Percentiles rank a stretch among this genome's conserved stretches.
Conservation (phyloP, 2,113 vertebrate species). For the Willisornis vidua region DNA sequence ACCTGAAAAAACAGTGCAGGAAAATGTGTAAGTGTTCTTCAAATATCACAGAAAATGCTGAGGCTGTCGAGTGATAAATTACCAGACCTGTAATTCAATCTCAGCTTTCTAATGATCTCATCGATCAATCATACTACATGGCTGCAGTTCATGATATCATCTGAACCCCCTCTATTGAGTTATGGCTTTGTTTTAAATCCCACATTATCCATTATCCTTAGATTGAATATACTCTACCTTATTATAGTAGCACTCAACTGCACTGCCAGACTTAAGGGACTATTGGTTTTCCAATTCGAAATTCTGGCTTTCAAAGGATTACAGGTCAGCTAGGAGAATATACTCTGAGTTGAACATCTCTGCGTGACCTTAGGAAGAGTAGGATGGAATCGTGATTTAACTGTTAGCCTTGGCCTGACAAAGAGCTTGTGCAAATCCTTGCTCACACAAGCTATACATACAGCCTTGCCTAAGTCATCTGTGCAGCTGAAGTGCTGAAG, state of each 20-base stretch:
- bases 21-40: constrained; percentile 12
- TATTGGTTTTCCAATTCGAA: background rate
- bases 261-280: background rate
- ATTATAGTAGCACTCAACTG: background rate
- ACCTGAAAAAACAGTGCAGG: background rate
- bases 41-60: constrained; percentile 26
- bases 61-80: constrained; percentile 29
- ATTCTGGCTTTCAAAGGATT: background rate
- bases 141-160: background rate
- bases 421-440: background rate
- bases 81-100: constrained; percentile 38
- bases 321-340: background rate
- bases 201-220: constrained; percentile 26
- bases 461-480: background rate
- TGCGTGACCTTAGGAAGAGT: background rate
- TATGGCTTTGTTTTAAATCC: constrained; percentile 50
- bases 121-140: constrained; percentile 51
- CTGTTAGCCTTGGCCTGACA: background rate
- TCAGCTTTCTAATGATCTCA: constrained; percentile 58
- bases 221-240: background rate
- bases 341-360: background rate
- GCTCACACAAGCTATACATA: background rate
- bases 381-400: background rate
- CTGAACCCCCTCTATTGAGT: constrained; percentile 21
- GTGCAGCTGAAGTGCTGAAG: background rate